Base-by-base conservation (phyloP, 92 coral and sea anemone genomes). In the Muricea muricata region DNA sequence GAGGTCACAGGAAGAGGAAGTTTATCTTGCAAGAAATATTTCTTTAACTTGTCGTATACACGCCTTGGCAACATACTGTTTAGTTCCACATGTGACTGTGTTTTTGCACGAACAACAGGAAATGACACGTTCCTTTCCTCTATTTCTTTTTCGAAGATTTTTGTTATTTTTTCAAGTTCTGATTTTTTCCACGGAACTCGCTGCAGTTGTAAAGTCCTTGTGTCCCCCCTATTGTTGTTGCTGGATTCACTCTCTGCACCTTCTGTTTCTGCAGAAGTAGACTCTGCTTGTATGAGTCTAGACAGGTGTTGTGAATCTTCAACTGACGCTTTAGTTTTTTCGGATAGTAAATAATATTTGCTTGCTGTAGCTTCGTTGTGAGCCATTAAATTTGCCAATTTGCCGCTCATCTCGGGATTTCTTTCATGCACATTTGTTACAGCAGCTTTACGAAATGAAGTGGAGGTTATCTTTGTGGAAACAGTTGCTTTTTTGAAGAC, bases 321-420 rank as follows among this genome's bases (percentile, higher is more conserved):
- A 41, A 89, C 79, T 2, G 80, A 72, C 3, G 86, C 29, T 81
- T 90, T 71, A 25, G 75, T 75, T 66, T 85, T 85, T 40, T 89
- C 83, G 13, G 37, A 63, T 12, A 63, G 35, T 1, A 30, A 24
- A 81, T 69, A 65, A 57, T 42, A 81, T 24, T 83, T 63, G 46
- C 67, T 47, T 23, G 92, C 92, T 26, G 92, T 85, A 20, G 56
- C 25, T 76, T 89, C 92, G 20, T 50, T 60, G 25, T 90, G 91
- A 0, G 90, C 91, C 93, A 86, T 89, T 28, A 89, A 81, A 46
- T 85, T 83, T 32, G 90, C 92, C 7, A 86, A 63, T 40, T 87
- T 83, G 81, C 70, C 76, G 30, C 82, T 81, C 41, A 87, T 60
- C 25, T 63, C 84, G 54, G 34, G 83, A 15, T 70, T 57, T 30